Base-by-base conservation (phyloP, 2,797 vertebrate species). In the Steatocranus sp. region DNA sequence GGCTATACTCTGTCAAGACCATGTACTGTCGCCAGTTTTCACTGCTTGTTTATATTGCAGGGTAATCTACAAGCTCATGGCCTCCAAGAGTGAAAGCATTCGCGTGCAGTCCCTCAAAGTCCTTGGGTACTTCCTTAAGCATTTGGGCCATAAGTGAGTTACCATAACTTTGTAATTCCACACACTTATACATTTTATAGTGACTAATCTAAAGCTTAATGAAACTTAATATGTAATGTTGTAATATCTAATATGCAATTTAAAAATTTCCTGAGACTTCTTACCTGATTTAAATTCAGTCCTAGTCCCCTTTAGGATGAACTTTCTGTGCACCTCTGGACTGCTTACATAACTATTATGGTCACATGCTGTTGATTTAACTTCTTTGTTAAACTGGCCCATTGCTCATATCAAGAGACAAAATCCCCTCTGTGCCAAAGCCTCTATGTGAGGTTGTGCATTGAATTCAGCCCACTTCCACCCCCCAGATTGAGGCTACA, bases 141-240 rank as follows among this genome's bases (percentile, higher is more conserved):
- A 99, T 92, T 94, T 99, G 90, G 97, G 98, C 83, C 98, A 99
- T 95, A 99, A 99, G 98, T 99, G 96, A 98, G 98, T 97, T 25
- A 83, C 17, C 5, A 43, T 34, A 68, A 53, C 36, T 53, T 11
- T 48, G 7, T 74, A 56, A 83, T 53, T 81, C 51, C 27, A 73
- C n/a, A 34, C 7, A 38, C 30, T 43, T 23, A 5, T 80, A 17
- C 73, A 30, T 51, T 51, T 49, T 75, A 11, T 38, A 77, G 82
- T 70, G 23, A 78, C 34, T 17, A 23, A 17, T 61, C 10, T 41
- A 18, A 77, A 81, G 50, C 66, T 83, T 15, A 49, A 78, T 74
- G n/a, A 50, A 56, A 32, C 66, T 41, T 43, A 70, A 12, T 27
- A 5, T 70, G 41, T 18, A 70, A 46, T 70, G 66, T 30, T 46